A percentile compares a stretch with the other conserved stretches of the same genome.
phyloP scores from a whole-genome alignment of 2,113 vertebrate genomes.

The Upupa epops region DNA sequence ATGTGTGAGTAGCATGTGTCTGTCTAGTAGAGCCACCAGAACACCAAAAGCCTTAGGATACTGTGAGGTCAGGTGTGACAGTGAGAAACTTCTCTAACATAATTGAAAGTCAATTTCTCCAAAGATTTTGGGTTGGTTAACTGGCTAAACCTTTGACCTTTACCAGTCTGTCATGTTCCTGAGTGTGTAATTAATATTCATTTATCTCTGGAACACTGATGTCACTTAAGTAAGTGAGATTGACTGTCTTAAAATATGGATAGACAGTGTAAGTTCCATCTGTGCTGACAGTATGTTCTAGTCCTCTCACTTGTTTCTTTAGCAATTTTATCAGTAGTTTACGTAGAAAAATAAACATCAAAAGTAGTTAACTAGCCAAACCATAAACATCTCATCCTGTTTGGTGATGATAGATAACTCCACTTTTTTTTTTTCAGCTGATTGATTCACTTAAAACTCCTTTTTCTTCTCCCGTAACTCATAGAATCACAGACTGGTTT shows the following conservation, averaged over 20 bases:
- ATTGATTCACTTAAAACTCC: not conserved
- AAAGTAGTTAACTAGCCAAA: not conserved
- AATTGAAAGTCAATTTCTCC: not conserved
- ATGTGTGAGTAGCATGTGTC: not conserved
- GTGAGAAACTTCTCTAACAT: not conserved
- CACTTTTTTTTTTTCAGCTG: not conserved
- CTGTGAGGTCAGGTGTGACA: not conserved
- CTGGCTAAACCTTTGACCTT: not conserved
- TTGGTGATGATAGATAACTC: not conserved
- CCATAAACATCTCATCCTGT: not conserved
- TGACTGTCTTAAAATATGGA: not conserved
- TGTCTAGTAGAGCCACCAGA: not conserved
- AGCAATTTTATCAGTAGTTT: not conserved
- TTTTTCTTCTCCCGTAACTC: not conserved
- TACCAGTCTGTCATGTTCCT: not conserved
- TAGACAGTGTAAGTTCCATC: not conserved
- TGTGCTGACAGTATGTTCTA: not conserved
- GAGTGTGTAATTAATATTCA: not conserved
- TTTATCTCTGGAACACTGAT: not conserved
- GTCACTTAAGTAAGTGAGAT: not conserved
- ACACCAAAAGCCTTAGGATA: not conserved
- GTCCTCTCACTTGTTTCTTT: not conserved
- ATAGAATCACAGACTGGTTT: too few relatives aligned
- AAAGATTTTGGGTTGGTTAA: not conserved
- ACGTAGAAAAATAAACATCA: not conserved